A percentile compares a stretch with the other conserved stretches of the same genome.
Evolutionary conservation across 2,797 vertebrate species (phyloP).

Genomic region (Cyprinodon diabolis): DNA sequence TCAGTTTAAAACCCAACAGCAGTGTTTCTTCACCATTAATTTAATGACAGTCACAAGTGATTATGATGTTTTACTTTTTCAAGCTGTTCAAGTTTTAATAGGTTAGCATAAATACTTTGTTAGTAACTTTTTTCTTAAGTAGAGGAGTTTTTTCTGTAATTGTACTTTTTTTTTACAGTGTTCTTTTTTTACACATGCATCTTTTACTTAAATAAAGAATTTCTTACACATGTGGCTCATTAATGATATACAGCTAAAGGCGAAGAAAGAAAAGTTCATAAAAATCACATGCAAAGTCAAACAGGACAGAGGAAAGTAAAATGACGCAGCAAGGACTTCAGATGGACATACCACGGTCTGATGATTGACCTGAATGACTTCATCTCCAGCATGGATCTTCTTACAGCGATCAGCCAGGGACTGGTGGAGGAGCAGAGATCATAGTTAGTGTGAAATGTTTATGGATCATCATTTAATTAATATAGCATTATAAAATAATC

Average conservation of each 20-base stretch:
- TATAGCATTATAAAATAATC: no score
- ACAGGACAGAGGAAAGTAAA: conserved; percentile 14
- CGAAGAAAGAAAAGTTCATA: conserved; percentile 1
- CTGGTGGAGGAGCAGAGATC: conserved; percentile 69
- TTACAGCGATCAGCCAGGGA: conserved; percentile 99
- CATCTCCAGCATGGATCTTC: conserved; percentile 99
- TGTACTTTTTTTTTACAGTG: no score
- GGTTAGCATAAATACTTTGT: no score
- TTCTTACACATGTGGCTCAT: neutral
- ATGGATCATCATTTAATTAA: neutral
- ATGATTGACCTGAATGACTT: conserved; percentile 99
- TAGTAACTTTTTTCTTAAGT: no score
- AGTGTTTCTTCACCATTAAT: conserved; percentile 4
- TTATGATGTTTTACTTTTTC: no score
- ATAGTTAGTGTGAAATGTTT: conserved; percentile 2
- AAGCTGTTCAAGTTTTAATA: no score
- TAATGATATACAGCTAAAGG: conserved; percentile 15
- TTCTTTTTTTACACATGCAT: no score
- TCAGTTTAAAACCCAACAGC: conserved; percentile 5
- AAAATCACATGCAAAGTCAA: conserved; percentile 18
- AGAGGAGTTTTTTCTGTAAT: no score
- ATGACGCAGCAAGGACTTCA: neutral
- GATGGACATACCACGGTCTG: conserved; percentile 96
- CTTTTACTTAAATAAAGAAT: no score
- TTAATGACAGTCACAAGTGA: neutral